Evolutionary conservation across 2,888 invertebrate species (phyloP).

Genomic region (Eristalinus sepulchralis): DNA sequence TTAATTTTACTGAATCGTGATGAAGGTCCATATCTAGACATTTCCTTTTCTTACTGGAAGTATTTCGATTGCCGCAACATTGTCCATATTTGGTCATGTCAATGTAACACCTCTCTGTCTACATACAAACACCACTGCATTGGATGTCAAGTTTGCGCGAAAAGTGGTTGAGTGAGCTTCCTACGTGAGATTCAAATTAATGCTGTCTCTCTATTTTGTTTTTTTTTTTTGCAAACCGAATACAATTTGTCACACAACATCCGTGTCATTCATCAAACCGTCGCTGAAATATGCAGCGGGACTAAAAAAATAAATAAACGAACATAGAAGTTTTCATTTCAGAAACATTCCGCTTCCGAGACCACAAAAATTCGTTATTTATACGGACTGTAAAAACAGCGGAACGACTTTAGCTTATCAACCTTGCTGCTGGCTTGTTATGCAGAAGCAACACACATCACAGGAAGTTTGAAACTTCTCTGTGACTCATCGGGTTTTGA

Average conservation of each 20-base stretch:
- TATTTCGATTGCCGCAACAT: slow-evolving; percentile 18
- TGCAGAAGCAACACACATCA: slow-evolving; percentile 20
- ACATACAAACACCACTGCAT: slow-evolving; percentile 22
- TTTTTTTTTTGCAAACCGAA: slow-evolving; percentile 18
- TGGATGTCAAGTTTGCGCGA: slow-evolving; percentile 43
- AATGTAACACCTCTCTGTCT: slow-evolving; percentile 48
- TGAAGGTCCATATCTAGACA: background rate
- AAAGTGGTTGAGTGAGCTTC: slow-evolving; percentile 39
- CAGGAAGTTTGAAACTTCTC: slow-evolving; percentile 34
- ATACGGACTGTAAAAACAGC: background rate
- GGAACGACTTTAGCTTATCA: slow-evolving; percentile 48
- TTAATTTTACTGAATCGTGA: slow-evolving; percentile 24
- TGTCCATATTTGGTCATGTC: slow-evolving; percentile 54
- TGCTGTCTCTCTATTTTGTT: background rate
- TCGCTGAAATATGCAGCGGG: background rate
- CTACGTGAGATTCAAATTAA: slow-evolving; percentile 28
- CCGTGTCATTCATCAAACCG: slow-evolving; percentile 16
- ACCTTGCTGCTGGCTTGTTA: slow-evolving; percentile 16
- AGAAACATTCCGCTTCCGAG: slow-evolving; percentile 22
- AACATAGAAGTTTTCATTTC: slow-evolving; percentile 30
- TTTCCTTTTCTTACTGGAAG: slow-evolving; percentile 15
- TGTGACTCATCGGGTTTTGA: slow-evolving; percentile 44
- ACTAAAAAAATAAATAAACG: background rate
- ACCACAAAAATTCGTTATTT: background rate
- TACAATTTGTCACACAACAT: slow-evolving; percentile 41